phyloP scores from a whole-genome alignment of 2,797 vertebrate genomes.

The Trematomus bernacchii region DNA sequence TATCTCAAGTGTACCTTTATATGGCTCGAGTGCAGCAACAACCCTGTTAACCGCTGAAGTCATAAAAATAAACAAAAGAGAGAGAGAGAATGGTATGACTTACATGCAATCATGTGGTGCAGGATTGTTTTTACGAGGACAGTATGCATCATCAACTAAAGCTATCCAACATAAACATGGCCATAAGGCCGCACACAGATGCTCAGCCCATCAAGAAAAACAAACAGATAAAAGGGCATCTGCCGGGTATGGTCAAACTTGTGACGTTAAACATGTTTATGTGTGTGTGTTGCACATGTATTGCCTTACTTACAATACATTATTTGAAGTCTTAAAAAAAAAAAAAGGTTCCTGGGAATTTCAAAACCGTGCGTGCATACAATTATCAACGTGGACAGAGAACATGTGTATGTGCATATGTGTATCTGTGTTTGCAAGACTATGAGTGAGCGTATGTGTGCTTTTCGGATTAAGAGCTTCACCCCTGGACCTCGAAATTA shows the following conservation, averaged over 20 bases:
- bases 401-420: slow-evolving; percentile 33
- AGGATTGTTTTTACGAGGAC: slow-evolving; percentile 2
- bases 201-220: slow-evolving; percentile 35
- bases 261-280: slow-evolving; percentile 21
- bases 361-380: slow-evolving; percentile 9
- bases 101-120: not conserved
- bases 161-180: slow-evolving; percentile 36
- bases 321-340: not conserved
- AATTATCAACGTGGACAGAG: slow-evolving; percentile 20
- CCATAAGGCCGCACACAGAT: slow-evolving; percentile 31
- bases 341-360: slow-evolving; percentile 2
- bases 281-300: slow-evolving; percentile 8
- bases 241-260: slow-evolving; percentile 13
- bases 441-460: slow-evolving; percentile 70
- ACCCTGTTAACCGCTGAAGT: slow-evolving; percentile 43
- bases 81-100: not conserved
- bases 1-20: slow-evolving; percentile 72
- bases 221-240: slow-evolving; percentile 40
- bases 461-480: slow-evolving; percentile 84
- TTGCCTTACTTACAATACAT: not conserved
- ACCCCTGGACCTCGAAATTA: slow-evolving; percentile 84
- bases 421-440: slow-evolving; percentile 58
- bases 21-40: slow-evolving; percentile 48
- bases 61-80: slow-evolving; percentile 57
- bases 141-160: slow-evolving; percentile 26